Percentiles rank a stretch among this genome's conserved stretches.
phyloP scores from a whole-genome alignment of 2,888 invertebrate genomes.

The Morpho achilles region DNA sequence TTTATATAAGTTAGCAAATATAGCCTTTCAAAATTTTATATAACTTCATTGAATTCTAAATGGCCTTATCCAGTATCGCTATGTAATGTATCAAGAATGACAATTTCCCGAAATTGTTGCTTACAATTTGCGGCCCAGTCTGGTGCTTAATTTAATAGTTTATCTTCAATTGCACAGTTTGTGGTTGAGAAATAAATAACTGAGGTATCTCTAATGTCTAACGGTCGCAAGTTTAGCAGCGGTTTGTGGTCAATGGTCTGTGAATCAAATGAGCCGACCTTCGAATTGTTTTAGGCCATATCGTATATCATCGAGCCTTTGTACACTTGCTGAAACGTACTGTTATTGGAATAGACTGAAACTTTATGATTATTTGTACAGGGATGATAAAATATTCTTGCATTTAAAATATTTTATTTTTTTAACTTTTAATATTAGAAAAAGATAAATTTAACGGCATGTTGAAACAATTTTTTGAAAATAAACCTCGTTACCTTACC shows the following conservation, averaged over 20 bases:
- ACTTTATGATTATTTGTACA: too few species aligned
- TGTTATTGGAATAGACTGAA: too few species aligned
- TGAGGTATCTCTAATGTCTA: conserved; percentile 37
- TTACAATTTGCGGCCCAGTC: conserved; percentile 55
- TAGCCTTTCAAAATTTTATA: too few species aligned
- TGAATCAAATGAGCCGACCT: conserved; percentile 24
- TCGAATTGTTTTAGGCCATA: conserved; percentile 6
- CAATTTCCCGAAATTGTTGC: conserved; percentile 51
- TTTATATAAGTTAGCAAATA: too few species aligned
- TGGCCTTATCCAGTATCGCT: conserved; percentile 11
- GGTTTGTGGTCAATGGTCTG: conserved; percentile 30
- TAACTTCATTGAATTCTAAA: too few species aligned
- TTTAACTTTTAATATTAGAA: too few species aligned
- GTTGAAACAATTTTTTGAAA: too few species aligned
- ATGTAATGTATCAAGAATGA: conserved; percentile 27
- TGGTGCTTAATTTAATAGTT: conserved; percentile 61
- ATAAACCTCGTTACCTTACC: too few species aligned
- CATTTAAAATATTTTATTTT: too few species aligned
- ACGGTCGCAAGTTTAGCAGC: conserved; percentile 33
- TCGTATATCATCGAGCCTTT: neutral
- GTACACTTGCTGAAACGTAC: neutral
- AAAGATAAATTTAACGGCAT: too few species aligned
- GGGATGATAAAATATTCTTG: too few species aligned
- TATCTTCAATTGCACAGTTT: conserved; percentile 51
- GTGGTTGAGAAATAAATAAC: conserved; percentile 45